Percentiles rank a stretch among this genome's conserved stretches.
These are phyloP conservation scores for Wiebesia pumilae DNA, from an alignment of 1,140 invertebrate species.

Conservation along the genomic window DNA sequence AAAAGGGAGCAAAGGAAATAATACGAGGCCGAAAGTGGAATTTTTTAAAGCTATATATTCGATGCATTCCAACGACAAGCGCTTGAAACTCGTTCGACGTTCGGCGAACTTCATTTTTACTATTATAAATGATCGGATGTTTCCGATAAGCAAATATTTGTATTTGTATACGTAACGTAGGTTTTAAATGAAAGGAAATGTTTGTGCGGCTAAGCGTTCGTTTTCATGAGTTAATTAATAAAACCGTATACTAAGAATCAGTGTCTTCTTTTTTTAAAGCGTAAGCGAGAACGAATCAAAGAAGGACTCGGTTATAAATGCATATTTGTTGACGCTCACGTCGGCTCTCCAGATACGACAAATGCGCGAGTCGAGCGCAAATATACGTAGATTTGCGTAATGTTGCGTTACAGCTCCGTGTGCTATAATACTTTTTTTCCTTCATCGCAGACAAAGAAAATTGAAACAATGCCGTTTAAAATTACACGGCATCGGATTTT, in stretches of 20 bases:
- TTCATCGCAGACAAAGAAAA: not conserved
- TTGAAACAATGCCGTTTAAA: not conserved
- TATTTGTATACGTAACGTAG: not conserved
- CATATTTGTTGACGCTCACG: not conserved
- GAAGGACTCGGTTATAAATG: not conserved
- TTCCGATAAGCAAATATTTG: not conserved
- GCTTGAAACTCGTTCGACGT: not conserved
- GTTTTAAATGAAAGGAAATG: not conserved
- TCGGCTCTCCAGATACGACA: not conserved
- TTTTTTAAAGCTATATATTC: not conserved
- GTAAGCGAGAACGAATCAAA: not conserved
- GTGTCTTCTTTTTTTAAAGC: not conserved
- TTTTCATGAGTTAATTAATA: not conserved
- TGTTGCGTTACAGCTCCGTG: not conserved
- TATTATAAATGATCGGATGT: not conserved
- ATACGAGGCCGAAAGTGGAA: not conserved
- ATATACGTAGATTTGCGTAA: slow-evolving; percentile 24
- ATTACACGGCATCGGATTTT: not conserved
- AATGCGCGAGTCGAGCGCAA: not conserved
- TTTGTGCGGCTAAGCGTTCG: not conserved
- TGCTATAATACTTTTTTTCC: not conserved
- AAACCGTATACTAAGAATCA: not conserved
- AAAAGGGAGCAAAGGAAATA: not conserved
- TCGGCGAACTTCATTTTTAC: not conserved
- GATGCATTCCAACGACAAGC: not conserved